Conservation (phyloP, 2,113 vertebrate genomes). For the Oncorhynchus mykiss region DNA sequence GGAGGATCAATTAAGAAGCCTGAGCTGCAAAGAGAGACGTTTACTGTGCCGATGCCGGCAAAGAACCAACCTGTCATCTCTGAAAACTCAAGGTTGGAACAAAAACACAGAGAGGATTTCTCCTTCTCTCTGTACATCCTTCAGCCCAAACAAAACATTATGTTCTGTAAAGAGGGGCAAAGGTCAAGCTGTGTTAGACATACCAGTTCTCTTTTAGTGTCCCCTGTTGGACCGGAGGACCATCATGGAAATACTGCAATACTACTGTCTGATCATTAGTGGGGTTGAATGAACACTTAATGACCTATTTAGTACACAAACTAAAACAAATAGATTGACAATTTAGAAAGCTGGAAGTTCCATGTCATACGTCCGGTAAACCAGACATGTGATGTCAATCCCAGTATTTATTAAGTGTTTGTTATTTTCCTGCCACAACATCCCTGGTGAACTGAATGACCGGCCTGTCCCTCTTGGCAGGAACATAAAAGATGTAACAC, state of each 20-base stretch:
- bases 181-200: neutral
- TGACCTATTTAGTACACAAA: too few species aligned
- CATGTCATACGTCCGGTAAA: neutral
- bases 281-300: too few species aligned
- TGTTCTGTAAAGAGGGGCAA: neutral
- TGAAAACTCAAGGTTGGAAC: neutral
- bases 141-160: neutral
- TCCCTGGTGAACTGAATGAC: slow-evolving; percentile 53
- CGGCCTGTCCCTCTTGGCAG: slow-evolving; percentile 64
- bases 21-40: slow-evolving; percentile 27
- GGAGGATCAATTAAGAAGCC: slow-evolving; percentile 54
- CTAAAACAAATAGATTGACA: too few species aligned
- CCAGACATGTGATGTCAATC: slow-evolving; percentile 66
- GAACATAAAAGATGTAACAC: slow-evolving; percentile 54
- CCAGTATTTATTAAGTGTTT: slow-evolving; percentile 65
- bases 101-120: too few species aligned
- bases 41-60: slow-evolving; percentile 27
- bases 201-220: neutral
- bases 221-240: slow-evolving; percentile 26
- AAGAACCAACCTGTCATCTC: slow-evolving; percentile 1
- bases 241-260: neutral
- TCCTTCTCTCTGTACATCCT: neutral
- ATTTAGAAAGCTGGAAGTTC: too few species aligned
- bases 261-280: neutral
- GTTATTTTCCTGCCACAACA: slow-evolving; percentile 61